phyloP scores from a whole-genome alignment of 2,888 invertebrate genomes.

The Ligdia adustata region DNA sequence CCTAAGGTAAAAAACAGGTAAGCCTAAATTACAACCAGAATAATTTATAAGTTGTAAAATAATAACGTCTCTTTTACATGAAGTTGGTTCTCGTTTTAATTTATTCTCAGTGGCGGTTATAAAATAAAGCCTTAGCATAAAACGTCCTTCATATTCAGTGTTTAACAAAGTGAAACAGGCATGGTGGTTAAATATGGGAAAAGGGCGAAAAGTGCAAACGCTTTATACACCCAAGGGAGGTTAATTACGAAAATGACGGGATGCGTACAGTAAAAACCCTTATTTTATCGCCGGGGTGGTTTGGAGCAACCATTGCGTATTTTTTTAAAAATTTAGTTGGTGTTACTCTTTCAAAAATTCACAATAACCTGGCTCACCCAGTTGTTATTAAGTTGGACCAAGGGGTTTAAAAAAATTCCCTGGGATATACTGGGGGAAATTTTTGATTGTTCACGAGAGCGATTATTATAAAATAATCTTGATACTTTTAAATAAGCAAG shows the following conservation, averaged over 20 bases:
- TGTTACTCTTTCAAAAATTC: too few species aligned
- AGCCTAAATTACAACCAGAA: too few species aligned
- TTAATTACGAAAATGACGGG: conserved; percentile 28
- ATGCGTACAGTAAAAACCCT: conserved; percentile 22
- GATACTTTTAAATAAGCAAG: too few species aligned
- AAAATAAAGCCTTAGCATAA: conserved; percentile 14
- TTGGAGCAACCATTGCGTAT: background rate
- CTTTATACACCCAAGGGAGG: conserved; percentile 25
- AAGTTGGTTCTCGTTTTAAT: conserved; percentile 1
- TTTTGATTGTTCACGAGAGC: too few species aligned
- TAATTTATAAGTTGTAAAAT: background rate
- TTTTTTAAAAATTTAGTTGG: too few species aligned
- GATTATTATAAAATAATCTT: too few species aligned
- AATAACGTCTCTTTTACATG: background rate
- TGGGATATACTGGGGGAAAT: too few species aligned
- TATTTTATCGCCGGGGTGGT: conserved; percentile 18
- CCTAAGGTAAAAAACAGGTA: too few species aligned
- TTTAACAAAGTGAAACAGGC: conserved; percentile 24
- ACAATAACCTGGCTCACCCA: too few species aligned
- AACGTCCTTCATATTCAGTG: conserved; percentile 22
- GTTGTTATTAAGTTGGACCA: too few species aligned
- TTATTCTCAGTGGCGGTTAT: conserved; percentile 2
- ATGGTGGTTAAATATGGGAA: conserved; percentile 22
- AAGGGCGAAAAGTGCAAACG: conserved; percentile 33
- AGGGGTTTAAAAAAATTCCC: too few species aligned